phyloP scores from a whole-genome alignment of 2,113 vertebrate genomes.

The Poecile atricapillus region DNA sequence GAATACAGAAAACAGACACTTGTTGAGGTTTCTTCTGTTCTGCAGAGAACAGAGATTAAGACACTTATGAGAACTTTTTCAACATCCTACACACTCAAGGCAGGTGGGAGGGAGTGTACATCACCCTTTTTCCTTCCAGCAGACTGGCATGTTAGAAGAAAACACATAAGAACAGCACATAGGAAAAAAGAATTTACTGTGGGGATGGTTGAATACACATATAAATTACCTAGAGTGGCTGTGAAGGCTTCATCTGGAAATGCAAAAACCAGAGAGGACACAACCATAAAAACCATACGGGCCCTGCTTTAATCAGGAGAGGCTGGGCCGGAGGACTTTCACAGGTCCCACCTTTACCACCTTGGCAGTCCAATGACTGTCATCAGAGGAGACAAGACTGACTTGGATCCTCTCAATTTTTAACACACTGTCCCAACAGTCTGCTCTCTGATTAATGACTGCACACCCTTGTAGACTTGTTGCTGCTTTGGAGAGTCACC shows the following conservation, averaged over 20 bases:
- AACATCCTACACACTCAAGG: neutral
- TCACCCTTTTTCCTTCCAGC: neutral
- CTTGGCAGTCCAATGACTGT: neutral
- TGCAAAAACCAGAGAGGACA: neutral
- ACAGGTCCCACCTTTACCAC: neutral
- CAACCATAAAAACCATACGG: neutral
- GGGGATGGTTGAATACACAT: neutral
- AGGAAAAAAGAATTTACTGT: neutral
- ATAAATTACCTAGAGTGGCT: neutral
- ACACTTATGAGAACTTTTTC: neutral
- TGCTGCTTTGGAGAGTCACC: neutral
- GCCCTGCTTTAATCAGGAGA: neutral
- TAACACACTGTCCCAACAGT: neutral
- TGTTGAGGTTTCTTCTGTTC: neutral
- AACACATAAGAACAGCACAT: neutral
- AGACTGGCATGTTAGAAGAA: neutral
- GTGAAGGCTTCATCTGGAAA: neutral
- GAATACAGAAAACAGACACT: neutral
- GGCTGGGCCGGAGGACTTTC: neutral
- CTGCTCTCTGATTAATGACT: neutral
- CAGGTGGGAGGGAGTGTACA: neutral
- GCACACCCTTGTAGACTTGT: neutral
- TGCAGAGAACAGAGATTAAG: neutral
- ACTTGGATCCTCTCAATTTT: neutral
- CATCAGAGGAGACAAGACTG: neutral